Conservation (phyloP, 2,113 vertebrate genomes). For the Ochotona princeps region DNA sequence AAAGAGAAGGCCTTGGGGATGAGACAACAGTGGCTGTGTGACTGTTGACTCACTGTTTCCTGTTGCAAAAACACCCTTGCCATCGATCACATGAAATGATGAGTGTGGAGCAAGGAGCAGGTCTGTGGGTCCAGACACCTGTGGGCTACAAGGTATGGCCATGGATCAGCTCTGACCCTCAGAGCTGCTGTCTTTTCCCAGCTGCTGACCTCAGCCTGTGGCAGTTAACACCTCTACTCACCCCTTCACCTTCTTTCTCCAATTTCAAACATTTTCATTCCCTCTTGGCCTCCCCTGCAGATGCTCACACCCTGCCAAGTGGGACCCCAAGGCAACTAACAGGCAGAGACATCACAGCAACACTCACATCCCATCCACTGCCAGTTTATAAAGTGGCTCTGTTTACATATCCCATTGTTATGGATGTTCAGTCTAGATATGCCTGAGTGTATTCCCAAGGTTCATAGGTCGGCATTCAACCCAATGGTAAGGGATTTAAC, state of each 20-base stretch:
- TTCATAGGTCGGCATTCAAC: no score
- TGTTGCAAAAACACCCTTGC: neutral
- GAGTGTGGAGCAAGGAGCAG: fast-evolving
- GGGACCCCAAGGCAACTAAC: no score
- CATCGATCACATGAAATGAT: neutral
- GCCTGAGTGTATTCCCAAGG: no score
- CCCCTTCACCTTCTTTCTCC: neutral
- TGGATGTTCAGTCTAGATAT: no score
- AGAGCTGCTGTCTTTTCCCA: neutral
- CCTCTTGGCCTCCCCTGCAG: neutral
- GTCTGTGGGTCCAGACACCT: neutral
- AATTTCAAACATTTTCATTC: neutral
- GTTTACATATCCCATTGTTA: neutral
- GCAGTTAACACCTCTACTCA: neutral
- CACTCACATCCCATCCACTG: neutral
- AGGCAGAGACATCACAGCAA: neutral
- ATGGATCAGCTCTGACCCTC: fast-evolving
- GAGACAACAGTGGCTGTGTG: no score
- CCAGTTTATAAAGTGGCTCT: neutral
- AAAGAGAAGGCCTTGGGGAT: no score
- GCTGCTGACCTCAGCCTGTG: neutral
- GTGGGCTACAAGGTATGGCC: neutral
- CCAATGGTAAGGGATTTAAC: no score
- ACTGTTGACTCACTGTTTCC: no score
- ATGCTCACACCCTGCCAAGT: neutral